Percentiles rank a stretch among this genome's conserved stretches.
These are phyloP conservation scores for Ladona fulva DNA, from an alignment of 1,140 invertebrate species.

Conservation along the genomic window DNA sequence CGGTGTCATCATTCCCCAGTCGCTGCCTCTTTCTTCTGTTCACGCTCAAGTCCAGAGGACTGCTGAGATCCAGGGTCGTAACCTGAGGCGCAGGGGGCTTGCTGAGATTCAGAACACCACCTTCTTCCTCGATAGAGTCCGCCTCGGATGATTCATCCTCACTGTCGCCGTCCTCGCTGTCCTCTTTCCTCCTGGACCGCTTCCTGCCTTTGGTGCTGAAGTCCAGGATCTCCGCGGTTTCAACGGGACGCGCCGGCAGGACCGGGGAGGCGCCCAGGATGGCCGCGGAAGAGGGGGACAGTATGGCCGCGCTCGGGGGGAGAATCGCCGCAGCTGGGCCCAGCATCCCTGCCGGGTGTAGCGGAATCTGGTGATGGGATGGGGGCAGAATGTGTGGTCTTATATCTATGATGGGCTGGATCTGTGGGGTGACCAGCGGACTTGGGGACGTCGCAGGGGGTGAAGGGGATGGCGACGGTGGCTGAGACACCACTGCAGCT, in stretches of 20 bases:
- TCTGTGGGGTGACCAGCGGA: no score
- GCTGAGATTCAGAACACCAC: slow-evolving; percentile 56
- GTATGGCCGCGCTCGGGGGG: slow-evolving; percentile 25
- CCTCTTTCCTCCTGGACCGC: slow-evolving; percentile 29
- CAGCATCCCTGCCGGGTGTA: slow-evolving; percentile 37
- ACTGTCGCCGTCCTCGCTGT: neutral
- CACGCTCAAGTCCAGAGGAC: slow-evolving; percentile 70
- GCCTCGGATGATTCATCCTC: slow-evolving; percentile 24
- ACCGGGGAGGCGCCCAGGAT: slow-evolving; percentile 34
- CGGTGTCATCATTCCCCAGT: slow-evolving; percentile 45
- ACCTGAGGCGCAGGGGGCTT: slow-evolving; percentile 44
- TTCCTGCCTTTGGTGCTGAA: slow-evolving; percentile 59
- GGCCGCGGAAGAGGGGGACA: slow-evolving; percentile 27
- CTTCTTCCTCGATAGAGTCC: slow-evolving; percentile 41
- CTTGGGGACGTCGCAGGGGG: no score
- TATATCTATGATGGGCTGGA: no score
- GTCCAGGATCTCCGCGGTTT: no score
- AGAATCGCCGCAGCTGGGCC: slow-evolving; percentile 37
- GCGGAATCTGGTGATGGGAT: slow-evolving; percentile 40
- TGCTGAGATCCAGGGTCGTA: slow-evolving; percentile 48
- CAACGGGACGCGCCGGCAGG: no score
- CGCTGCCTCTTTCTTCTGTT: slow-evolving; percentile 61
- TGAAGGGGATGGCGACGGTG: no score
- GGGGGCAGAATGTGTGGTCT: slow-evolving; percentile 35
- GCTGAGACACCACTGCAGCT: no score